Conservation (phyloP, 1,140 invertebrate genomes). For the Chironomus striatipennis region DNA sequence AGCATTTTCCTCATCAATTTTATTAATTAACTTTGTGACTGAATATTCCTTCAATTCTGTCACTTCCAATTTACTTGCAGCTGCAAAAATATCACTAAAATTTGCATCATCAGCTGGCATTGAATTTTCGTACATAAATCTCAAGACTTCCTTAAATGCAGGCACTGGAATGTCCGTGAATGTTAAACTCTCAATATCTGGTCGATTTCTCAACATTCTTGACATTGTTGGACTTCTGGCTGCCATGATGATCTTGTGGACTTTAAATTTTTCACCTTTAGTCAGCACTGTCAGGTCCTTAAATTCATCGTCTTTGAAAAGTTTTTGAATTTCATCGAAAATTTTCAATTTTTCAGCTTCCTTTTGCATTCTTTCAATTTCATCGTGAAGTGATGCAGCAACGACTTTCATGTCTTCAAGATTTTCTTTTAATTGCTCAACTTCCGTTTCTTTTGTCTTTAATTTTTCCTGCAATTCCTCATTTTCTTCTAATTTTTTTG, state of each 20-base stretch:
- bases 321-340: neutral
- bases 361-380: neutral
- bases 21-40: neutral
- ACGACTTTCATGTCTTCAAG: neutral
- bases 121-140: neutral
- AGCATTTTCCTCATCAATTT: neutral
- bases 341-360: neutral
- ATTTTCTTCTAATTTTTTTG: neutral
- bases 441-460: neutral
- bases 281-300: neutral
- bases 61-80: neutral
- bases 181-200: neutral
- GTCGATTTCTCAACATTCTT: neutral
- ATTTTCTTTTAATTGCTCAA: neutral
- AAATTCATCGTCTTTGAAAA: neutral
- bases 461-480: neutral
- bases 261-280: neutral
- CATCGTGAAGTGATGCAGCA: neutral
- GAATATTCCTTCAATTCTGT: neutral
- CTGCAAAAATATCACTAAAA: neutral
- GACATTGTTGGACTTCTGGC: neutral
- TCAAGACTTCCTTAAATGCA: neutral
- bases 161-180: neutral
- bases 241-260: neutral
- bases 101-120: neutral